Percentiles rank a stretch among this genome's conserved stretches.
These are phyloP conservation scores for Bimastos eiseni DNA, from an alignment of 2,888 invertebrate species.

Conservation along the genomic window DNA sequence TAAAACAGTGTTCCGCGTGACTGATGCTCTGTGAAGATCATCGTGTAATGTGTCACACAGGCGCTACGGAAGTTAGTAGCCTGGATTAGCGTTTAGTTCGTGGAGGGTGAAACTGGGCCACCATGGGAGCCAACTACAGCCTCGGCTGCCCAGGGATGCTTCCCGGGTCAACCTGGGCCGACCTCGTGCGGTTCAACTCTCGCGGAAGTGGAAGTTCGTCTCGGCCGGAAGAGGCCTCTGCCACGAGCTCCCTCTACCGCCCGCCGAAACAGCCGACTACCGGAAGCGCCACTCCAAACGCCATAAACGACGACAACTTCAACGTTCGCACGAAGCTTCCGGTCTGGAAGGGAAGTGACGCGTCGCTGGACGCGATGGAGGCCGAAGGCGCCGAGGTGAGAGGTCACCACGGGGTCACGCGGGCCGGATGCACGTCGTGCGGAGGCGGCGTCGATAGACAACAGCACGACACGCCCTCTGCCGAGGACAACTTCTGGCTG, in stretches of 20 bases:
- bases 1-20: too few relatives aligned
- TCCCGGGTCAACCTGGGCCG: not conserved
- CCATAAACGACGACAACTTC: constrained; percentile 23
- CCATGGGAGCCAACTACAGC: constrained; percentile 7
- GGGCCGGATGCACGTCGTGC: not conserved
- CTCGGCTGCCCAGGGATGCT: constrained; percentile 14
- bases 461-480: not conserved
- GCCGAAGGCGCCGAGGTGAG: not conserved
- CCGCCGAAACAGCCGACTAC: not conserved
- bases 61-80: not conserved
- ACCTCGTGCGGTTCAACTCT: not conserved
- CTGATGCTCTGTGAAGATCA: not conserved
- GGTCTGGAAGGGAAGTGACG: constrained; percentile 19
- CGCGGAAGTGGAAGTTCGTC: not conserved
- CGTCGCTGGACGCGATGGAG: constrained; percentile 5
- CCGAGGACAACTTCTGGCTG: constrained; percentile 17
- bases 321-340: constrained; percentile 21
- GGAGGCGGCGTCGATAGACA: not conserved
- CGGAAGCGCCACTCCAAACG: constrained; percentile 1
- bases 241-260: not conserved
- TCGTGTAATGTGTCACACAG: not conserved
- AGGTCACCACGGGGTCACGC: constrained; percentile 1
- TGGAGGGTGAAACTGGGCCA: not conserved
- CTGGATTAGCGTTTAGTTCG: not conserved
- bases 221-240: not conserved